phyloP scores from a whole-genome alignment of 2,888 invertebrate genomes.

The Nasonovia ribisnigri region DNA sequence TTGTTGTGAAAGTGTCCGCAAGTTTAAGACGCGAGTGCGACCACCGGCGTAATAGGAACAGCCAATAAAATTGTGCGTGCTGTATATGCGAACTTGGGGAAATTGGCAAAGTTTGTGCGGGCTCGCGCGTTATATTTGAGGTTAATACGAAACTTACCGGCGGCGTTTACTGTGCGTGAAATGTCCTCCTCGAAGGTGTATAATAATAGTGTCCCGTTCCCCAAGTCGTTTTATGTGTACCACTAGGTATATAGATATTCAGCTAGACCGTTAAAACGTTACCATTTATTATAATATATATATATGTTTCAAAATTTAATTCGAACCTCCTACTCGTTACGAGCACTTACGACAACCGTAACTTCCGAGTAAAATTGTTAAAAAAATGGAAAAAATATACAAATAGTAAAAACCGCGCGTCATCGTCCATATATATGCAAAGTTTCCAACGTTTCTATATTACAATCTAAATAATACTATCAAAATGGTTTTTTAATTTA shows the following conservation, averaged over 20 bases:
- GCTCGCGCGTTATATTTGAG: slow-evolving; percentile 36
- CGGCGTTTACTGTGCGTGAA: slow-evolving; percentile 50
- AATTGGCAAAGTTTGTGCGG: slow-evolving; percentile 62
- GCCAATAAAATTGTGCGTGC: slow-evolving; percentile 52
- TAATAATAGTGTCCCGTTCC: slow-evolving; percentile 11
- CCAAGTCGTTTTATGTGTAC: slow-evolving; percentile 38
- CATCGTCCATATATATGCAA: not conserved
- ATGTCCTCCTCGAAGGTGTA: slow-evolving; percentile 46
- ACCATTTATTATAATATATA: slow-evolving; percentile 9
- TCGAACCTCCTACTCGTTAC: not conserved
- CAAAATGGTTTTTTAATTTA: not conserved
- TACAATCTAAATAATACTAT: not conserved
- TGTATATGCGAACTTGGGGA: slow-evolving; percentile 39
- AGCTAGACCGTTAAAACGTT: slow-evolving; percentile 17
- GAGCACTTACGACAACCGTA: not conserved
- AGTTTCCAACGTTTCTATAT: not conserved
- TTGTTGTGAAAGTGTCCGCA: slow-evolving; percentile 10
- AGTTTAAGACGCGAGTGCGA: slow-evolving; percentile 36
- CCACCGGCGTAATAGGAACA: slow-evolving; percentile 20
- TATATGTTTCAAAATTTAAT: slow-evolving; percentile 46
- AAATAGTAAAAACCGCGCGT: not conserved
- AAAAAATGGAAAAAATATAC: not conserved
- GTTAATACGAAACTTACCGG: slow-evolving; percentile 55
- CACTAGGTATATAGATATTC: not conserved
- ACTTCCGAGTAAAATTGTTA: not conserved